Conservation (phyloP, 2,797 vertebrate species). For the Rhinella marina region DNA sequence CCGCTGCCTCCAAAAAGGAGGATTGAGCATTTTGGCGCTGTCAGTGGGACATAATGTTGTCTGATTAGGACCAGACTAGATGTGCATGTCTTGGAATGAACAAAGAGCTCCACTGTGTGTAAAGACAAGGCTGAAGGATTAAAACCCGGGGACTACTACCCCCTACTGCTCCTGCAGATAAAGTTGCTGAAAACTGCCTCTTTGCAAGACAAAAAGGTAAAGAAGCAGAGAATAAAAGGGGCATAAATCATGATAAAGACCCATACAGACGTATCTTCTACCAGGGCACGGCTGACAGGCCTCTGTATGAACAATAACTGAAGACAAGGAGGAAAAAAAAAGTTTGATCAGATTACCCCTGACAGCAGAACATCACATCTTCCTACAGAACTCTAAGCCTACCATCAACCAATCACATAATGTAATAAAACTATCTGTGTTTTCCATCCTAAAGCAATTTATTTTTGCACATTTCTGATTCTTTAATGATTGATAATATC, state of each 20-base stretch:
- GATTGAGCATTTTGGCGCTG: slow-evolving; percentile 35
- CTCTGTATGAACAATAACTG: neutral
- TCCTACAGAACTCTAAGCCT: neutral
- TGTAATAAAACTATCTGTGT: neutral
- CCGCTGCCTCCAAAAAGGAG: slow-evolving; percentile 2
- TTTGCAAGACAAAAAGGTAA: slow-evolving; percentile 10
- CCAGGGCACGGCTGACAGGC: neutral
- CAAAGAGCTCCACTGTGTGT: slow-evolving; percentile 58
- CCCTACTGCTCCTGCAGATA: slow-evolving; percentile 46
- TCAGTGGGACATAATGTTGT: slow-evolving; percentile 32
- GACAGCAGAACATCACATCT: neutral
- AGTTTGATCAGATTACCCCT: slow-evolving; percentile 5
- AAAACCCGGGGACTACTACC: slow-evolving; percentile 40
- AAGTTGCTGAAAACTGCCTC: slow-evolving; percentile 46
- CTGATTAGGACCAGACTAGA: slow-evolving; percentile 37
- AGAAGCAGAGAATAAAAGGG: neutral
- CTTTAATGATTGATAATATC: neutral
- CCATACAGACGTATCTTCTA: neutral
- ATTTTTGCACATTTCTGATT: neutral
- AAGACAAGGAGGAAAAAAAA: slow-evolving; percentile 5
- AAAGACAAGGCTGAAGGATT: slow-evolving; percentile 40
- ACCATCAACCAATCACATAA: neutral
- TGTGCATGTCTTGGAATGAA: slow-evolving; percentile 48
- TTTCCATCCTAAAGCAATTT: neutral
- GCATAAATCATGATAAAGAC: neutral